Conservation (phyloP, 2,888 invertebrate species). For the Eupeodes luniger region DNA sequence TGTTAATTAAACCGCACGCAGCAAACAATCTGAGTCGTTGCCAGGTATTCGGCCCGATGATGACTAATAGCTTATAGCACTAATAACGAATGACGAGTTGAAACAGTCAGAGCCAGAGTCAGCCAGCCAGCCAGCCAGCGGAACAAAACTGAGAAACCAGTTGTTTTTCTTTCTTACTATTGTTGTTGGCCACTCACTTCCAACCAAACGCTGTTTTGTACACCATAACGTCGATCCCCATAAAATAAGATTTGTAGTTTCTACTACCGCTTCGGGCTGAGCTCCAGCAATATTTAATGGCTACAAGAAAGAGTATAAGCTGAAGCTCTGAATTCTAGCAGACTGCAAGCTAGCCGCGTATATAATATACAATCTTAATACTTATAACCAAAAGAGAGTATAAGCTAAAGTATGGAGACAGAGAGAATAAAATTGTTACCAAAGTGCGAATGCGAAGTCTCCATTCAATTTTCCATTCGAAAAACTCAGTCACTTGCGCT, state of each 20-base stretch:
- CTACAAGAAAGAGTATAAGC: neutral
- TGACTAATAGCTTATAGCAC: conserved; percentile 53
- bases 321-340: neutral
- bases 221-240: conserved; percentile 23
- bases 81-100: conserved; percentile 52
- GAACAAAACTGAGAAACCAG: conserved; percentile 69
- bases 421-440: neutral
- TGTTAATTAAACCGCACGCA: conserved; percentile 42
- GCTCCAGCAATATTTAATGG: conserved; percentile 12
- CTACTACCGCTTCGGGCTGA: no score
- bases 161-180: conserved; percentile 24
- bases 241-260: conserved; percentile 22
- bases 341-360: neutral
- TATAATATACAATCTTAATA: neutral
- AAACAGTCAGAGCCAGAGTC: conserved; percentile 20
- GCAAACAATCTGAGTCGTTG: conserved; percentile 36
- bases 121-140: neutral
- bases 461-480: neutral
- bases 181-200: conserved; percentile 43
- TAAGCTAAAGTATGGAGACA: neutral
- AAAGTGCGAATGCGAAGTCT: neutral
- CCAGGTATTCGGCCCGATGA: conserved; percentile 57
- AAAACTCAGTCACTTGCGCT: conserved; percentile 2
- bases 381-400: neutral
- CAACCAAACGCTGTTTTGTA: neutral